phyloP scores from a whole-genome alignment of 2,797 vertebrate genomes.

The Eulemur mongoz region DNA sequence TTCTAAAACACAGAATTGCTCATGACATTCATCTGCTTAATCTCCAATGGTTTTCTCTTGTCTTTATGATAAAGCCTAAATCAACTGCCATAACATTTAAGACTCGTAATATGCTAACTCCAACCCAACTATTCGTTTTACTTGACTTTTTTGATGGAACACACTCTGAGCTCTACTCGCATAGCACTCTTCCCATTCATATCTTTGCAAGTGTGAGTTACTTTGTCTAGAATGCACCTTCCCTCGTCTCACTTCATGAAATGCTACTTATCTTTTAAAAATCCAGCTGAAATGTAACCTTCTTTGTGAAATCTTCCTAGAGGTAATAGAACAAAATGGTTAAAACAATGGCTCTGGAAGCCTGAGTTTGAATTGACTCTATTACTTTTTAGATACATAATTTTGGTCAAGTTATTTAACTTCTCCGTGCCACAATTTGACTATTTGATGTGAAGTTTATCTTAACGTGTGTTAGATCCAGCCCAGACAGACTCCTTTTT shows the following conservation, averaged over 20 bases:
- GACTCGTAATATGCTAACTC: background rate
- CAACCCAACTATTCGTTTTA: background rate
- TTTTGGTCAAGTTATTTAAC: background rate
- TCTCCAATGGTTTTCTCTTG: background rate
- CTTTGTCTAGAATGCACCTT: background rate
- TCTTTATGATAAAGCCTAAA: background rate
- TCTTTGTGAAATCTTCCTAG: background rate
- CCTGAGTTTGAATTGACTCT: background rate
- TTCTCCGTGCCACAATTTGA: background rate
- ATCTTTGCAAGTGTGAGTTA: background rate
- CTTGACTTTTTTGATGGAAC: background rate
- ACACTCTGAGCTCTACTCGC: background rate
- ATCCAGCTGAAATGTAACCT: background rate
- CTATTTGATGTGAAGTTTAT: slow-evolving; percentile 12
- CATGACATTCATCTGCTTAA: background rate
- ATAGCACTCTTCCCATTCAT: background rate
- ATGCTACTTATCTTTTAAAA: background rate
- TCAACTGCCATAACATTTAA: background rate
- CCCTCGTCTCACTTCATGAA: background rate
- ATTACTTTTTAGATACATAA: background rate
- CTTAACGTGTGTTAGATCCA: background rate
- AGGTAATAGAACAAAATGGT: background rate
- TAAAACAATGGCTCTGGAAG: background rate
- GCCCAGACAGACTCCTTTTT: background rate
- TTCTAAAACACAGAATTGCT: background rate